Base-by-base conservation (phyloP, 2,113 vertebrate genomes). In the Pristiophorus japonicus region DNA sequence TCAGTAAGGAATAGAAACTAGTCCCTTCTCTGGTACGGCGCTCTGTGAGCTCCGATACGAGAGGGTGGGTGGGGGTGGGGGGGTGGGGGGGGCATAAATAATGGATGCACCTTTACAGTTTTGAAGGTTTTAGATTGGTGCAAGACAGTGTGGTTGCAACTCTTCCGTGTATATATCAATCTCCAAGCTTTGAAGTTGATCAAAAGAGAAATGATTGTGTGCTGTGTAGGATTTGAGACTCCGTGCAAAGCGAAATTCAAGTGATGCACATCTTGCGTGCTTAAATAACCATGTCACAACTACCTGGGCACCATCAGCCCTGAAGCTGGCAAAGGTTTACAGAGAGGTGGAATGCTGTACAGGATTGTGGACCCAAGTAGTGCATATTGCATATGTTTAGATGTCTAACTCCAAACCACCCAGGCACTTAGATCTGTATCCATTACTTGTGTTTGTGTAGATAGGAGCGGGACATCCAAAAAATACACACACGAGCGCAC, bases 361-460 rank as follows among this genome's bases (percentile, higher is more conserved):
- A 16, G 10, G 27, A 34, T 34, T 16, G n/a, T 38, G n/a, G 88
- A 38, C 59, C 55, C 59, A 22, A 63, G 59, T n/a, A 92, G n/a
- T 38, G 59, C n/a, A 63, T 65, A 38, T 45, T 18, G 16, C n/a
- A 11, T 16, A 4, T 65, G 88, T 92, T 65, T 65, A 63, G 88
- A 62, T 92, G n/a, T 92, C 88, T 92, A n/a, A 92, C 8, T 92
- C 88, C 6, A 14, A 38, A 62, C 88, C 88, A 92, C 88, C 88
- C 88, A 92, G 62, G 88, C 59, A 63, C 51, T 90, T 6, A n/a
- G 88, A 92, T 92, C 88, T 63, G 34, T 92, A 92, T 92, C 78
- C n/a, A 63, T 92, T 92, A 63, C 88, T 92, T 63, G 59, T 92
- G 88, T 92, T 92, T 92, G 88, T 92, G 88, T 63, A 38, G 88